phyloP scores from a whole-genome alignment of 2,113 vertebrate genomes.

The Cynopterus brachyotis region DNA sequence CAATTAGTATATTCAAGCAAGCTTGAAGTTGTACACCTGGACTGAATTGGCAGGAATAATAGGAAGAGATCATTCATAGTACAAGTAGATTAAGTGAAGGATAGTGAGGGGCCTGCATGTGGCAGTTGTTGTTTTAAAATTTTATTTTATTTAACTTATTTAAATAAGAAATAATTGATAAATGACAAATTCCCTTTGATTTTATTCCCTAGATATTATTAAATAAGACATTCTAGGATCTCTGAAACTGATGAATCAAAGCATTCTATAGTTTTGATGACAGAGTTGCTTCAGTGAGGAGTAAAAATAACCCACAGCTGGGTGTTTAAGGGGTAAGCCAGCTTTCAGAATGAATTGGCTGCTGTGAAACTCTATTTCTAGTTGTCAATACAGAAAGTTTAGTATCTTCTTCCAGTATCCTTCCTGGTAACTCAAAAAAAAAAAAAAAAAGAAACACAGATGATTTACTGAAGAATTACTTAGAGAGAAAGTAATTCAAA shows the following conservation, averaged over 20 bases:
- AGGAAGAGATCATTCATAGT: not conserved
- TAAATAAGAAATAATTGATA: constrained; percentile 42
- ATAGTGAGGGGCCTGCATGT: not conserved
- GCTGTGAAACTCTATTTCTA: constrained; percentile 1
- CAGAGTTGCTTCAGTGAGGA: constrained; percentile 15
- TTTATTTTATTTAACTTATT: constrained; percentile 46
- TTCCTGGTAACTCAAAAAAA: constrained; percentile 31
- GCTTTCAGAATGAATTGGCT: constrained; percentile 4
- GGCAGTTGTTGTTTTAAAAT: constrained; percentile 17
- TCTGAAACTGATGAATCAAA: constrained; percentile 14
- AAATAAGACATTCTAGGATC: constrained; percentile 3
- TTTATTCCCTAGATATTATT: not conserved
- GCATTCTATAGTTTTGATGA: not conserved
- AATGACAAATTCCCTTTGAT: constrained; percentile 1
- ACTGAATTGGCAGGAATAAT: not conserved
- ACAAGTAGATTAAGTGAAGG: not conserved
- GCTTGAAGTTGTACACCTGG: not conserved
- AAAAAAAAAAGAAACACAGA: constrained; percentile 32
- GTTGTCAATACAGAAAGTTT: constrained; percentile 15
- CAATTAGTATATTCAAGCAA: not conserved
- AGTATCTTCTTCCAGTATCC: constrained; percentile 47
- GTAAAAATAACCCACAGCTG: constrained; percentile 42
- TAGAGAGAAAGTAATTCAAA: constrained; percentile 48
- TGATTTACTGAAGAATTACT: constrained; percentile 5
- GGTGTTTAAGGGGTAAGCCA: not conserved